Base-by-base conservation (phyloP, 2,888 invertebrate species). In the Morpho achilles region DNA sequence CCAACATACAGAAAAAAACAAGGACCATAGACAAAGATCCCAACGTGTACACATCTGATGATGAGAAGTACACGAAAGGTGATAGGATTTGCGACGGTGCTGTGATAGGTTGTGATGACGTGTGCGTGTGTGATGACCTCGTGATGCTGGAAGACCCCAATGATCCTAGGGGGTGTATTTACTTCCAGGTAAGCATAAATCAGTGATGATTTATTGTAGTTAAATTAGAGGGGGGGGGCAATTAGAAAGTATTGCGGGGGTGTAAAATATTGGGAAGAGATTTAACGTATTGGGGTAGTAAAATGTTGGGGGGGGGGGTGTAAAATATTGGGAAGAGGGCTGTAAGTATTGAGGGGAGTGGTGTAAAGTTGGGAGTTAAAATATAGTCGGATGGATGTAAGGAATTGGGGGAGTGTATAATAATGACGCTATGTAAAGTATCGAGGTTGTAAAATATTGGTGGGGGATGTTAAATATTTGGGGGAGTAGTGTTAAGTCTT, bases 81-180 rank as follows among this genome's bases (percentile, higher is more conserved):
- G 61, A 22, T 45, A 39, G n/a, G 40, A 44, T 23, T 9, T 56
- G 61, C 1, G 64, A 63, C 8, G 66, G 66, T 9, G 50, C 42
- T 1, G 67, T 68, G 23, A 62, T 63, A 8, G 56, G 49, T 1
- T 8, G 48, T 10, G 62, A 58, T 0, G 67, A 65, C 23, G 57
- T 56, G 8, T 84, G 84, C 50, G 59, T 67, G 0, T 84, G 85
- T 50, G 65, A 59, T 0, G 84, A 83, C 8, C 66, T 71, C 0
- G 77, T 87, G 2, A 60, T 76, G 7, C 60, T 87, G 0, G 90
- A 90, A 61, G 87, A 89, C 45, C 84, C 87, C 0, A 75, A 87
- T 52, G 87, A 92, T 53, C 93, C 93, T 0, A 81, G 87, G 42
- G 94, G 94, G 0, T 94, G 93, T 55, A 81, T 92, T 10, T 94